Evolutionary conservation across 2,797 vertebrate species (phyloP).

Genomic region (Poeciliopsis infans): DNA sequence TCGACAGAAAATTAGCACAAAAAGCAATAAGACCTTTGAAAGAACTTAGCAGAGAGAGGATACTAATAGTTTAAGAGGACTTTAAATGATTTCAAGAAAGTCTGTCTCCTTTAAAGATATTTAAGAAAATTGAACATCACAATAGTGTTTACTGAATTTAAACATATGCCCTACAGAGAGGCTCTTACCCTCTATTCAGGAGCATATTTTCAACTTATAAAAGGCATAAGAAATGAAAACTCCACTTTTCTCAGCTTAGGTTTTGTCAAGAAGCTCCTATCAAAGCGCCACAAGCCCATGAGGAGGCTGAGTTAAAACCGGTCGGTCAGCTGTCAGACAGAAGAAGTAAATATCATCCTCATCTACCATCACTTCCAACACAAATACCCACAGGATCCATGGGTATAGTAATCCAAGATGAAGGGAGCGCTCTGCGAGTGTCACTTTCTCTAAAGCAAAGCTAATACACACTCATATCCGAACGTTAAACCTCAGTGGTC

Average conservation of each 20-base stretch:
- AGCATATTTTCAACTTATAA: conserved; percentile 6
- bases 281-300: conserved; percentile 35
- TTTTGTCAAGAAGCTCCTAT: conserved; percentile 38
- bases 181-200: neutral
- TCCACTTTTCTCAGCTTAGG: conserved; percentile 29
- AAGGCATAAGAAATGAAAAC: conserved; percentile 4
- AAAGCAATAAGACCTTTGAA: neutral
- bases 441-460: conserved; percentile 60
- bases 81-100: neutral
- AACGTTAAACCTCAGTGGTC: conserved; percentile 1
- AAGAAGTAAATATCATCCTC: conserved; percentile 63
- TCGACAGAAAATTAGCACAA: neutral
- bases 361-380: conserved; percentile 56
- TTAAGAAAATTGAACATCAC: neutral
- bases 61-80: neutral
- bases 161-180: neutral
- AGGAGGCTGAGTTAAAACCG: conserved; percentile 66
- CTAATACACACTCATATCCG: conserved; percentile 47
- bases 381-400: conserved; percentile 66
- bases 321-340: conserved; percentile 75
- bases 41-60: neutral
- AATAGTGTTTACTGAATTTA: neutral
- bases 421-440: conserved; percentile 62
- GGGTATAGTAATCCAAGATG: conserved; percentile 70
- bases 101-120: neutral